Conservation (phyloP, 1,140 invertebrate species). For the Dysdera silvatica region DNA sequence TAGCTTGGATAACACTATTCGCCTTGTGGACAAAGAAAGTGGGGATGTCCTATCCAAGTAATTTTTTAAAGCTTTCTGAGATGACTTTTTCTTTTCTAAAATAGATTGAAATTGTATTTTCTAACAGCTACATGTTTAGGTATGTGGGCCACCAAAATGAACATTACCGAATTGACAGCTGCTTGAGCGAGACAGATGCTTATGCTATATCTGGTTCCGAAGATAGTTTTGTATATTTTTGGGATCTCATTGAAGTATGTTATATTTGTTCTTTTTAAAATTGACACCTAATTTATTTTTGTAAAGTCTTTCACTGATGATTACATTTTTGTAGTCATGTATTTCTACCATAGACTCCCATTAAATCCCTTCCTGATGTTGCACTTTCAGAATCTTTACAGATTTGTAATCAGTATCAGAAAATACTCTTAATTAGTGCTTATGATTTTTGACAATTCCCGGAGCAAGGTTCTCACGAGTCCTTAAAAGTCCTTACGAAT, state of each 20-base stretch:
- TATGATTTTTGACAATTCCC: no score
- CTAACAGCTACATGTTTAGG: conserved; percentile 12
- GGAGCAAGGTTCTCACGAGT: no score
- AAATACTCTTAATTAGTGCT: no score
- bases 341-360: no score
- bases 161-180: conserved; percentile 77
- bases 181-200: conserved; percentile 69
- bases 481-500: no score
- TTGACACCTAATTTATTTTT: neutral
- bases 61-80: neutral
- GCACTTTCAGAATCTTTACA: no score
- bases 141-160: conserved; percentile 62
- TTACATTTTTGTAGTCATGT: neutral
- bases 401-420: no score
- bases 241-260: conserved; percentile 63
- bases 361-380: no score
- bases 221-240: conserved; percentile 73
- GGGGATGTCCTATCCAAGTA: conserved; percentile 69
- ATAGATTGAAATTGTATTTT: neutral
- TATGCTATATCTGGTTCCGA: conserved; percentile 79
- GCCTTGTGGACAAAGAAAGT: conserved; percentile 78
- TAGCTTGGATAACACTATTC: conserved; percentile 69
- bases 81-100: neutral
- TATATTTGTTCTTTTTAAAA: neutral
- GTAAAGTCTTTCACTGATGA: neutral